Base-by-base conservation (phyloP, 2,888 invertebrate species). In the Stratiomys singularior region DNA sequence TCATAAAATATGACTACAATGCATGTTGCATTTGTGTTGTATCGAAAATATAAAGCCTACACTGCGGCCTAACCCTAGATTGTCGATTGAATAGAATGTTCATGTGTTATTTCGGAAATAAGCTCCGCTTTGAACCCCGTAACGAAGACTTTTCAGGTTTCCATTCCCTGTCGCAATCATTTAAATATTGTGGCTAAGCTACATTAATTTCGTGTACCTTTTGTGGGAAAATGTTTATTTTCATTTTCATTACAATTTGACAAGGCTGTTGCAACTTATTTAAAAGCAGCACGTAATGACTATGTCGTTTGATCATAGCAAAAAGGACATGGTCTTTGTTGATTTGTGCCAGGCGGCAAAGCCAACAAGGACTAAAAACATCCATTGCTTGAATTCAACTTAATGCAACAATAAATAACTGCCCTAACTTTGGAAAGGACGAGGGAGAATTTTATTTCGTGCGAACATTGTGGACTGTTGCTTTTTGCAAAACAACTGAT, bases 151-250 rank as follows among this genome's bases (percentile, higher is more conserved):
- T 4, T 60, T 25, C 60, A 69, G 9, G 69, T 69, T 46, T 69
- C 46, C 69, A 69, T 69, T 69, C 46, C 69, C 69, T 69, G 25
- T n/a, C 69, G 60, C 58, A 58, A 74, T 58, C 58, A 25, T 58
- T 37, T 58, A 58, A 13, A 44, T 44, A 74, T 74, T 58, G 74
- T 74, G 74, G n/a, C n/a, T 37, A 11, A 74, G 74, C 37, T n/a
- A 58, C 74, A 74, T 74, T 44, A 60, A 60, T 74, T 74, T 74
- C 60, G 60, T 60, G 58, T 15, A 47, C 74, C 37, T 74, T 74
- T 74, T 74, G 74, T 74, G 37, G 60, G 37, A 72, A 58, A 56
- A 56, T 30, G 13, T 7, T 28, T 72, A 30, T 27, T 52, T 69
- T 72, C 5, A 52, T 2, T 28, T 56, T 25, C 1, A 18, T 52